Conservation (phyloP, 2,797 vertebrate species). For the Melanogrammus aeglefinus region DNA sequence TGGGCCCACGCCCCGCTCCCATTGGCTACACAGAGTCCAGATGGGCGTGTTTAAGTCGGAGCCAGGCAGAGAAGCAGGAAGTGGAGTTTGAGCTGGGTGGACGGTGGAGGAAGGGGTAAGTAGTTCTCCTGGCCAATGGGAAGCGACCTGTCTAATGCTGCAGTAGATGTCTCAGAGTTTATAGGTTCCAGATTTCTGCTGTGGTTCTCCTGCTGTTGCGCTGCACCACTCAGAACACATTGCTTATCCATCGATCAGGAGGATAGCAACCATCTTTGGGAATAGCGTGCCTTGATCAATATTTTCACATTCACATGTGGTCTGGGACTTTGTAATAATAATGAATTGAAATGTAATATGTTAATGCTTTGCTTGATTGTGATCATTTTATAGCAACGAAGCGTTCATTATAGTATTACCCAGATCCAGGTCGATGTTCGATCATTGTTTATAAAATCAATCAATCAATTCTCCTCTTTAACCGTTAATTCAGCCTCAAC, state of each 20-base stretch:
- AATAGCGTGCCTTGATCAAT: no score
- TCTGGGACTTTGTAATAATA: no score
- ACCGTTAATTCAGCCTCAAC: not conserved
- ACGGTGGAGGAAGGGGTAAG: slow-evolving; percentile 69
- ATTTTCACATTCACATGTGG: not conserved
- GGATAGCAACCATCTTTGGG: no score
- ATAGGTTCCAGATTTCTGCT: slow-evolving; percentile 86
- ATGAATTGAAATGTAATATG: not conserved
- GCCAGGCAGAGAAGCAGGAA: slow-evolving; percentile 64
- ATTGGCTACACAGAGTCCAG: slow-evolving; percentile 56
- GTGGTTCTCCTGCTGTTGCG: slow-evolving; percentile 42
- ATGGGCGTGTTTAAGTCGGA: slow-evolving; percentile 52
- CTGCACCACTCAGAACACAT: slow-evolving; percentile 45
- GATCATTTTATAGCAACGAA: not conserved
- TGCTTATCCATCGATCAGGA: no score
- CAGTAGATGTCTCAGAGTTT: slow-evolving; percentile 77
- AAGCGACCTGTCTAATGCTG: slow-evolving; percentile 69
- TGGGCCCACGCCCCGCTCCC: slow-evolving; percentile 42
- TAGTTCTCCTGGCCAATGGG: slow-evolving; percentile 64
- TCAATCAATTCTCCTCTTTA: not conserved
- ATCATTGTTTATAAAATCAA: slow-evolving; percentile 6
- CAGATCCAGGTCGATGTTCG: not conserved
- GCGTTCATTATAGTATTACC: not conserved
- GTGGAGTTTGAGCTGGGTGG: slow-evolving; percentile 56
- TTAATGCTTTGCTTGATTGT: not conserved